Evolutionary conservation across 1,140 invertebrate genomes (phyloP).

Genomic region (Papilio glaucus): DNA sequence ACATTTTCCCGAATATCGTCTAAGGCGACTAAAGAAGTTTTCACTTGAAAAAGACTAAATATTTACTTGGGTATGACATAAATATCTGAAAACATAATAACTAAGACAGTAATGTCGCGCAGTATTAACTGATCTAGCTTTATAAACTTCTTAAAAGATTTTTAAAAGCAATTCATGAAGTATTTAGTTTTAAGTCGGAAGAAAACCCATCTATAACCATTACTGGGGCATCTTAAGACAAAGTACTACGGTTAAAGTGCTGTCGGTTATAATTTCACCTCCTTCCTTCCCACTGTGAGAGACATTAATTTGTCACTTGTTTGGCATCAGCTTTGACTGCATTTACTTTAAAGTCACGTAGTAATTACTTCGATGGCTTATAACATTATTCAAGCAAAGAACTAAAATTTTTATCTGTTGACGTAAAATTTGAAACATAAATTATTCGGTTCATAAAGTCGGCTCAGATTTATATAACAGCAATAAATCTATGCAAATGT

Average conservation of each 20-base stretch:
- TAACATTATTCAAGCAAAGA: not conserved
- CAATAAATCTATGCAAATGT: too few species aligned
- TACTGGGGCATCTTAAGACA: not conserved
- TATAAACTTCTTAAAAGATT: not conserved
- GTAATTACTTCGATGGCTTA: not conserved
- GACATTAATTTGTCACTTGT: constrained; percentile 22
- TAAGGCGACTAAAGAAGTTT: too few species aligned
- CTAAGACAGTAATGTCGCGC: too few species aligned
- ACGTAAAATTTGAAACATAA: too few species aligned
- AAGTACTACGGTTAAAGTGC: constrained; percentile 17
- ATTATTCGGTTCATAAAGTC: too few species aligned
- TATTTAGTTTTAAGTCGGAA: not conserved
- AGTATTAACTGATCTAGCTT: too few species aligned
- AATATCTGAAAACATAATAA: too few species aligned
- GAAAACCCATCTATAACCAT: constrained; percentile 3
- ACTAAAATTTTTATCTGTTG: too few species aligned
- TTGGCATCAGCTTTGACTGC: constrained; percentile 18
- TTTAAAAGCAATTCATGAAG: constrained; percentile 2
- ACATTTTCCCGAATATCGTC: too few species aligned
- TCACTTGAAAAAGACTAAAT: too few species aligned
- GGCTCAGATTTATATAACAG: too few species aligned
- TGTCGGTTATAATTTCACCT: constrained; percentile 22
- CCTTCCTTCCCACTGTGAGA: constrained; percentile 7
- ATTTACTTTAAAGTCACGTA: not conserved
- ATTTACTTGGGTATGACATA: too few species aligned